A percentile compares a stretch with the other conserved stretches of the same genome.
phyloP scores from a whole-genome alignment of 2,888 invertebrate genomes.

The Drosophila borealis region DNA sequence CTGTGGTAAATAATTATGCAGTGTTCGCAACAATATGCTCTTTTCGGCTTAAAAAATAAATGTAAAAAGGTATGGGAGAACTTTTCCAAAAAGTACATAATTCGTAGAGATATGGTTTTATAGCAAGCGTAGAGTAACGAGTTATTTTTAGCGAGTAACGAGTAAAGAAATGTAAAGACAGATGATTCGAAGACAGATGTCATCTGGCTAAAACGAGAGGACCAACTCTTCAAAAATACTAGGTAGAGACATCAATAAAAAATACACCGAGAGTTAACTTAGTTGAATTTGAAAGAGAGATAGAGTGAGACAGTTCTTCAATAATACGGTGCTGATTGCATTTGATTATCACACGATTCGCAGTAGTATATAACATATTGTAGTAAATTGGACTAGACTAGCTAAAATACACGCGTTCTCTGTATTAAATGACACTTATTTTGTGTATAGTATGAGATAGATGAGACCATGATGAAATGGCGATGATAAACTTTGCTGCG shows the following conservation, averaged over 20 bases:
- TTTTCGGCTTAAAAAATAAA: conserved; percentile 15
- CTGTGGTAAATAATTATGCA: conserved; percentile 63
- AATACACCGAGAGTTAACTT: conserved; percentile 46
- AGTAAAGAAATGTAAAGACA: conserved; percentile 20
- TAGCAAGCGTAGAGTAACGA: conserved; percentile 9
- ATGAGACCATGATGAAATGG: conserved; percentile 16
- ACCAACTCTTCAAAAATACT: conserved; percentile 35
- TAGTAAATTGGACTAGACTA: conserved; percentile 54
- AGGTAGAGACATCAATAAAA: conserved; percentile 39
- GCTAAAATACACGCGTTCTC: conserved; percentile 57
- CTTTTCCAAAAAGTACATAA: conserved; percentile 6
- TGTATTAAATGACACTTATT: conserved; percentile 41
- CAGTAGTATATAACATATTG: conserved; percentile 21
- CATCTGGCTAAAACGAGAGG: conserved; percentile 21
- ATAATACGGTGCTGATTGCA: conserved; percentile 42
- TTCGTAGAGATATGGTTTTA: background rate
- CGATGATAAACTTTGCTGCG: conserved; percentile 36
- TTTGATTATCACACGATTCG: conserved; percentile 39
- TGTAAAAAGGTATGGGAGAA: conserved; percentile 18
- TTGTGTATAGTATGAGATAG: conserved; percentile 25
- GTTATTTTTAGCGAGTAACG: conserved; percentile 22
- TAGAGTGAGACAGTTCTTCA: conserved; percentile 31
- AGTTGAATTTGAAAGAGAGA: conserved; percentile 6
- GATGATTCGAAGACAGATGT: conserved; percentile 31
- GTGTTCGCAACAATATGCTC: conserved; percentile 27